Evolutionary conservation across 2,888 invertebrate genomes (phyloP), one percentile per base, ranked within the genome.

Genomic region (Leucophenga maculata): DNA sequence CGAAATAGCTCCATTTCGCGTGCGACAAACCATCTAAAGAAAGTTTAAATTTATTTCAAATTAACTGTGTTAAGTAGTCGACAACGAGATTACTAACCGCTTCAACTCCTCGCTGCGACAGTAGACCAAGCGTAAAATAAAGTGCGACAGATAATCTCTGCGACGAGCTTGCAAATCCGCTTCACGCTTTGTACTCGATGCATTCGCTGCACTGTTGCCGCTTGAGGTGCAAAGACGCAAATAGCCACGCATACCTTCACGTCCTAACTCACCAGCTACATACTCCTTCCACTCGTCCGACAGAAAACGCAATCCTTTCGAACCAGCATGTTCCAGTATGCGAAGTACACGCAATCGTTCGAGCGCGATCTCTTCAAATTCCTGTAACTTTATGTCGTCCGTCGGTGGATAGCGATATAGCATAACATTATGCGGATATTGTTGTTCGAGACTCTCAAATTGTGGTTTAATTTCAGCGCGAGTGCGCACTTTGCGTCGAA

Each of bases 1-100:
- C 93, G 93, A 84, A 99, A 98, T 68, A 98, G 90, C 84, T 99
- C 98, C 72, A 95, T 88, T 90, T 99, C 99, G 76, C 95, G 92
- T 20, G 92, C 89, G 14, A 97, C 89, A 85, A 97, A 97, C 98
- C 99, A 99, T 71, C 91, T 86, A 65, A 6, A 76, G 72, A 39
- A 20, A 11, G 32, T 55, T 22, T 9, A 1, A 39, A 20, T n/a
- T 6, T 52, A 18, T 26, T 20, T 52, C n/a, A 14, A 39, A 32
- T 48, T 18, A 22, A 18, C 6, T 4, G 50, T 8, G 6, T 14
- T 3, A 11, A 6, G 6, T n/a, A 26, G 11, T 13, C n/a, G n/a
- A n/a, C n/a, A n/a, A n/a, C n/a, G n/a, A n/a, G n/a, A n/a, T n/a
- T 39, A 65, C 50, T 52, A 75, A 86, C 87, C 88, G 91, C 44